Base-by-base conservation (phyloP, 2,888 invertebrate genomes). In the Rhamphomyia laevipes region DNA sequence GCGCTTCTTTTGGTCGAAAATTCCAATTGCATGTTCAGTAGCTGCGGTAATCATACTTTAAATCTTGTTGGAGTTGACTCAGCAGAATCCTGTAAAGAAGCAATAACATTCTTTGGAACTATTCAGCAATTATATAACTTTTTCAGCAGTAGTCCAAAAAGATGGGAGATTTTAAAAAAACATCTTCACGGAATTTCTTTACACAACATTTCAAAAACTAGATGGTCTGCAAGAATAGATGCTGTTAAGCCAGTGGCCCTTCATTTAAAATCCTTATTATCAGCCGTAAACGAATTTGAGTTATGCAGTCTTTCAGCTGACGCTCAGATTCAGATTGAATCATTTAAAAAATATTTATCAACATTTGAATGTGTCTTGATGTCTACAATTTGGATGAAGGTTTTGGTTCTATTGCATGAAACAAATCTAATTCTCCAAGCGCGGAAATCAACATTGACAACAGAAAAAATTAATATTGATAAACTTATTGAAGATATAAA, bases 221-320 rank as follows among this genome's bases (percentile, higher is more conserved):
- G 43, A 35, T 35, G 35, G n/a, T 35, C 35, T 35, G n/a, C 35
- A 35, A 35, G 35, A 35, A 35, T 35, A 31, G 41, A 42, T 12
- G 21, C 41, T 42, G 41, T 21, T 42, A 42, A 18, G 21, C 41
- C 41, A 42, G 43, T 23, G 13, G 43, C 16, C n/a, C 16, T 43
- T 27, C 43, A 43, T 31, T 30, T 43, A 31, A 43, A 43, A 43
- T 6, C 43, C 4, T 13, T 43, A 43, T 43, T 43, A 43, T 43
- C 43, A 43, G 43, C 23, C 27, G 16, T 43, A 13, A 27, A 43
- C 16, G 43, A 43, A 30, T 43, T 30, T 43, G 15, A 43, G 11
- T 15, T 43, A 16, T 30, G 10, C n/a, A 43, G 30, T 43, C 43
- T 43, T 43, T n/a, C 27, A 16, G 15, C 30, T 15, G 43, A 27